A percentile compares a stretch with the other conserved stretches of the same genome.
These are phyloP conservation scores for Geotrypetes seraphini DNA, from an alignment of 2,797 vertebrate species.

Conservation along the genomic window DNA sequence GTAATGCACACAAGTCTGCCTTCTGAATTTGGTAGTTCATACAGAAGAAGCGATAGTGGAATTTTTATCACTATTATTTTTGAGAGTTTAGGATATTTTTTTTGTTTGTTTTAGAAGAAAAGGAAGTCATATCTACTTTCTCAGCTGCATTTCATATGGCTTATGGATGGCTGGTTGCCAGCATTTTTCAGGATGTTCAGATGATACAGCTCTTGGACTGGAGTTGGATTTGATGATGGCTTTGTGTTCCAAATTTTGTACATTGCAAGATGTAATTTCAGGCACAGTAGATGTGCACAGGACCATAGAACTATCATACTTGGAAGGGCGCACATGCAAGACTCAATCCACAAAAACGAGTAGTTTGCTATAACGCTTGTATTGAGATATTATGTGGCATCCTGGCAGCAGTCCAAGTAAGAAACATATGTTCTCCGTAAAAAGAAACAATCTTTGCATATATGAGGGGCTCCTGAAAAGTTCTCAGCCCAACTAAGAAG, in stretches of 20 bases:
- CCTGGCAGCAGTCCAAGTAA: too few species aligned
- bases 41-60: not conserved
- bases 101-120: constrained; percentile 16
- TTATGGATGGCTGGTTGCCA: not conserved
- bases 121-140: constrained; percentile 7
- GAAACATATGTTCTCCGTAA: too few species aligned
- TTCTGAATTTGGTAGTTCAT: too few species aligned
- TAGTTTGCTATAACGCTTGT: too few species aligned
- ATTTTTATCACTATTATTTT: constrained; percentile 4
- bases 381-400: too few species aligned
- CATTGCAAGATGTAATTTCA: too few species aligned
- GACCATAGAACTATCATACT: not conserved
- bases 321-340: not conserved
- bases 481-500: too few species aligned
- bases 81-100: constrained; percentile 4
- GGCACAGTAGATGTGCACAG: constrained; percentile 30
- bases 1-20: too few species aligned
- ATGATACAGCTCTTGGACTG: not conserved
- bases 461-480: too few species aligned
- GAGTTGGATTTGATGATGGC: constrained; percentile 6
- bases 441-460: too few species aligned
- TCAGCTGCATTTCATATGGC: constrained; percentile 9
- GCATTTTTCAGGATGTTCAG: not conserved
- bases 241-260: constrained; percentile 13
- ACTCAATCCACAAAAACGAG: too few species aligned